Base-by-base conservation (phyloP, 2,797 vertebrate species). In the Moxostoma hubbsi region DNA sequence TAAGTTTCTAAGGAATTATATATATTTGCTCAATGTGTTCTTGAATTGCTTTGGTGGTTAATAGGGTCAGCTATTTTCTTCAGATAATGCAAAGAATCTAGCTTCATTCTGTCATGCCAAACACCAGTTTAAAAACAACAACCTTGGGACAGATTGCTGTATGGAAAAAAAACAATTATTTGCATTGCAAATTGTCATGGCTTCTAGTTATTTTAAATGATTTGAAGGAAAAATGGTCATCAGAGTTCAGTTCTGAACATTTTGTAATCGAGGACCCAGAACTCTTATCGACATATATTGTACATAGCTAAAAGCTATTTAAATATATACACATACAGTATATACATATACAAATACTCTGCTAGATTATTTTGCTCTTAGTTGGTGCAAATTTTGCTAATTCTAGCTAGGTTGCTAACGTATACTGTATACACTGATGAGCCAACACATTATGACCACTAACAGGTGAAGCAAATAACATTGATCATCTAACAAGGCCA, bases 111-210 rank as follows among this genome's bases (percentile, higher is more conserved):
- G 51, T 36, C 58, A 58, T 53, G 47, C 7, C 5, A 2, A 45
- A 64, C 24, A 12, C 18, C 69, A 77, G 43, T 70, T 61, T 58
- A 24, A 77, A 76, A 36, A 43, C n/a, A 64, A 45, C 76, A 53
- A 77, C 13, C 71, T 73, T 73, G 70, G 67, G 65, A 24, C 15
- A 53, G 59, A 66, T 75, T 63, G 69, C 64, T 82, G 57, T 59
- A 80, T 77, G 67, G 69, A 80, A 77, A 61, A 43, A 66, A 36
- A 36, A 36, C 2, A 36, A 61, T 9, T 15, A 78, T 93, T 93
- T 94, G 92, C 91, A 92, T 90, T 90, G 88, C 92, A 94, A 92
- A 93, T 36, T 36, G 36, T 36, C 3, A 5, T 89, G 15, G 36
- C 85, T 86, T 88, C 83, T 81, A 73, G 87, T 82, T 50, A 75